Evolutionary conservation across 2,113 vertebrate species (phyloP).

Genomic region (Chaetura pelagica): DNA sequence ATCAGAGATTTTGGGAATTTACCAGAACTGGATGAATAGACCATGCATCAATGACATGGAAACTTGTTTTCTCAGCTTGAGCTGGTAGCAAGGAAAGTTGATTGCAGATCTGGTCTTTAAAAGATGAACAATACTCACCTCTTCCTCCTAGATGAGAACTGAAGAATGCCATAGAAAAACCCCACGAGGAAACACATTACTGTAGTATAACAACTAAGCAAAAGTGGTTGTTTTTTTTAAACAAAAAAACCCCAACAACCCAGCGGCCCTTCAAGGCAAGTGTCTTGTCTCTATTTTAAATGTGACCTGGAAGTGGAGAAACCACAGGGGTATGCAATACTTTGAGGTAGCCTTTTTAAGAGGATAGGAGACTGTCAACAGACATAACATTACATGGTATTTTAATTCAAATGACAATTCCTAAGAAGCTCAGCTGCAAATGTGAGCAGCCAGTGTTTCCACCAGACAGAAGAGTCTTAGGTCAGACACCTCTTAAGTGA

Average conservation of each 20-base stretch:
- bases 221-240: background rate
- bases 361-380: background rate
- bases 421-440: background rate
- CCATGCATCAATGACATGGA: background rate
- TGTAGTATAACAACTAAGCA: background rate
- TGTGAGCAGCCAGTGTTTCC: background rate
- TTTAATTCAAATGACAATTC: background rate
- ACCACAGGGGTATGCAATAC: background rate
- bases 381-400: background rate
- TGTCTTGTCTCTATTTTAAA: background rate
- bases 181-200: background rate
- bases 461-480: background rate
- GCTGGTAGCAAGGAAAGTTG: background rate
- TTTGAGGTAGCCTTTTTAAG: background rate
- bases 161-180: background rate
- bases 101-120: background rate
- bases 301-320: background rate
- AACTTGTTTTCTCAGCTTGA: background rate
- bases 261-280: background rate
- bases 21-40: background rate
- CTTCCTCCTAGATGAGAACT: background rate
- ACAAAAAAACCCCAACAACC: background rate
- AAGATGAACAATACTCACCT: background rate
- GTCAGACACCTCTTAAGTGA: background rate
- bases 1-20: background rate